Evolutionary conservation across 2,888 invertebrate genomes (phyloP).

Genomic region (Priocnemis perturbator): DNA sequence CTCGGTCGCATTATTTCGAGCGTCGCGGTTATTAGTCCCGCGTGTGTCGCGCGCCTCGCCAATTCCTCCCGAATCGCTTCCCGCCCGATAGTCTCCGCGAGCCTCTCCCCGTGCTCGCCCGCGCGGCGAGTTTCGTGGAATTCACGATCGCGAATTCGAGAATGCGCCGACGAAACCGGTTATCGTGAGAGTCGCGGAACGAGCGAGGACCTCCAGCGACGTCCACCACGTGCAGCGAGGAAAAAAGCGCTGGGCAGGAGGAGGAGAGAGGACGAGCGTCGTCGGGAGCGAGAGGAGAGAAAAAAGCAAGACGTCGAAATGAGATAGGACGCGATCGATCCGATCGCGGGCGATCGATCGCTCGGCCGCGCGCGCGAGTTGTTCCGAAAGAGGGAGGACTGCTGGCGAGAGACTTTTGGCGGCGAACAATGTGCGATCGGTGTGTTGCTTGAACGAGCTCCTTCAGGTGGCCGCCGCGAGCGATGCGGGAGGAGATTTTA

Average conservation of each 20-base stretch:
- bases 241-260: constrained; percentile 16
- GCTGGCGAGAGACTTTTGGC: background rate
- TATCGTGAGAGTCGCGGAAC: constrained; percentile 32
- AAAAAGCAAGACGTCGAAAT: too few relatives aligned
- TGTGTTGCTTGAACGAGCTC: too few relatives aligned
- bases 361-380: background rate
- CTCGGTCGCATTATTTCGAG: constrained; percentile 31
- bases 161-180: constrained; percentile 39
- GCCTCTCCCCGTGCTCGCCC: too few relatives aligned
- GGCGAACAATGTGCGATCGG: background rate
- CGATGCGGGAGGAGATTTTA: too few relatives aligned
- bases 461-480: too few relatives aligned
- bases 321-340: constrained; percentile 1
- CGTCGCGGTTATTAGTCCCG: constrained; percentile 1
- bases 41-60: background rate
- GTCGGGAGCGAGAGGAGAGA: constrained; percentile 8
- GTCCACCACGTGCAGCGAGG: background rate
- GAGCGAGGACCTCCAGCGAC: constrained; percentile 11
- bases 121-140: constrained; percentile 42
- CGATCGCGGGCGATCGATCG: constrained; percentile 18
- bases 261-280: background rate
- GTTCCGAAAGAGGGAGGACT: background rate
- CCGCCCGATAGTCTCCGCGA: too few relatives aligned
- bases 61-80: background rate
- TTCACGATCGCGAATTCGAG: constrained; percentile 43